Evolutionary conservation across 2,797 vertebrate species (phyloP), one percentile per base, ranked within the genome.

Genomic region (Jordanella pulchra): DNA sequence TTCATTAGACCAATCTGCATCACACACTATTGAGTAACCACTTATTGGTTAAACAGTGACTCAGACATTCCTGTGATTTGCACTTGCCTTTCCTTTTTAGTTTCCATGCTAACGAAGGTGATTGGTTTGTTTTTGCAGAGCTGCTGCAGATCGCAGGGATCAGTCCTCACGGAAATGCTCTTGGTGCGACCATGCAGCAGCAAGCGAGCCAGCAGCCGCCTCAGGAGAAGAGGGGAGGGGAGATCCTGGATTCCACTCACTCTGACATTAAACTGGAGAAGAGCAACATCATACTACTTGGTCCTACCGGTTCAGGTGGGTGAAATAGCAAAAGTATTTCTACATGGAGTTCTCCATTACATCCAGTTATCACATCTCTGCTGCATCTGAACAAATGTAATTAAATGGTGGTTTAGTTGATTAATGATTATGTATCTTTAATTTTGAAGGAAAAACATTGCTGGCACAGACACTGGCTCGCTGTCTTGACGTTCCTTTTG

Each of bases 211-310:
- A 97, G 87, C 96, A 97, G 84, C 92, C 95, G 69, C 95, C 95
- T 74, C 96, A 96, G 88, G 97, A 99, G 89, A 97, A 93, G 87
- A 94, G 97, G 90, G 98, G 97, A 50, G 96, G 97, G 1, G 97
- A 98, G 76, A 94, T 99, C 35, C 89, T 99, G 83, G 97, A 99
- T 92, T 97, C 96, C n/a, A 80, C 94, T 72, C 95, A 96, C 23
- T 89, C 93, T 27, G 96, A 98, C 66, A 99, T 99, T 85, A 98
- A 96, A 91, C 95, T 99, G 90, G 97, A 99, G 91, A 99, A 99
- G 92, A 99, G 98, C 93, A 99, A 99, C 90, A 97, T 99, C 85
- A 95, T 99, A 89, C 95, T 99, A 78, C 95, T 99, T 65, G 98
- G 98, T 90, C 97, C 98, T 81, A 99, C 98, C 81, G 97, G 98